These are phyloP conservation scores for Coluber constrictor DNA, from an alignment of 2,797 vertebrate species.

Conservation along the genomic window DNA sequence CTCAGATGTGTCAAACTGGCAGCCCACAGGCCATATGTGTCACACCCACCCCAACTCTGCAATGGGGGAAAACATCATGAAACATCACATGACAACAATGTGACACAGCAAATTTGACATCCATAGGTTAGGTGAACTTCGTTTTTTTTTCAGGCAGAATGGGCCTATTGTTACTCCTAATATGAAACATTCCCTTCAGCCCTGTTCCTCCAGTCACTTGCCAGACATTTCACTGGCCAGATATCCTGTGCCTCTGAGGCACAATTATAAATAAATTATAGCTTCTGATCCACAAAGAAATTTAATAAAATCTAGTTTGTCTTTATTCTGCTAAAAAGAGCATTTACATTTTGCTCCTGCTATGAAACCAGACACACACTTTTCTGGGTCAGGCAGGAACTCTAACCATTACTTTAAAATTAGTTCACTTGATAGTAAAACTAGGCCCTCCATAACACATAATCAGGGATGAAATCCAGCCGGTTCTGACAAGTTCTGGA, in stretches of 20 bases:
- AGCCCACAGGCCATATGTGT: too few species aligned
- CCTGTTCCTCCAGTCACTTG: too few species aligned
- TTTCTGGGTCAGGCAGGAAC: neutral
- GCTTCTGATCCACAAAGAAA: neutral
- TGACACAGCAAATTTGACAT: too few species aligned
- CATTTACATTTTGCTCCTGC: neutral
- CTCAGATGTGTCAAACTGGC: too few species aligned
- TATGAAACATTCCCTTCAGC: too few species aligned
- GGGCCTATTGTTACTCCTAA: neutral
- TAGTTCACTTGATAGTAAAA: neutral
- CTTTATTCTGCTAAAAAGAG: neutral
- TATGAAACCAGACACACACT: neutral
- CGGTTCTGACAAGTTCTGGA: too few species aligned
- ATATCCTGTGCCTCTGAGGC: neutral
- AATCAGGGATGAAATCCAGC: too few species aligned
- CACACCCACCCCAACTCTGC: too few species aligned
- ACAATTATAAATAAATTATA: neutral
- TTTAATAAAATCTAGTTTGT: neutral
- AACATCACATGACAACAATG: too few species aligned
- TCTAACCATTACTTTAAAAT: neutral
- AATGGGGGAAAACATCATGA: too few species aligned
- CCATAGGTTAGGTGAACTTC: neutral
- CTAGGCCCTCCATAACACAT: neutral
- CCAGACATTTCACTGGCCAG: neutral
- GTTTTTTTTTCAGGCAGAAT: too few species aligned